phyloP scores from a whole-genome alignment of 64 coral and sea anemone species.

The Cladopsammia gracilis region DNA sequence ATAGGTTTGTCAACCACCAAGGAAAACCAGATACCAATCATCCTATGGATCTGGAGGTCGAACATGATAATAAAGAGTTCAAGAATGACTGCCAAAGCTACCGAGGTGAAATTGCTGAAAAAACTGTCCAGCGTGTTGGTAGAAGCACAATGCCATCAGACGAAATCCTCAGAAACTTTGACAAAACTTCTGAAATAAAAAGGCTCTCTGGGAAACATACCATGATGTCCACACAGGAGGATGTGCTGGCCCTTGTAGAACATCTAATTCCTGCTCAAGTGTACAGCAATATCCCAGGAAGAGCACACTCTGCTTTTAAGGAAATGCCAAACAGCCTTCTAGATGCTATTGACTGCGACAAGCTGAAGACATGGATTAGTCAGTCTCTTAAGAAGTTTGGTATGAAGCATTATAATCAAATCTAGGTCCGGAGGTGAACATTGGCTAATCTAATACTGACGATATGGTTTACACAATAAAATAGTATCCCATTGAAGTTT shows the following conservation, averaged over 20 bases:
- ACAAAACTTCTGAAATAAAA: constrained; percentile 28
- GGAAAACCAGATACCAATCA: constrained; percentile 49
- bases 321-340: constrained; percentile 44
- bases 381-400: constrained; percentile 45
- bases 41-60: constrained; percentile 68
- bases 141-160: neutral
- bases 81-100: constrained; percentile 78
- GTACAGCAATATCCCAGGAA: constrained; percentile 48
- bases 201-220: constrained; percentile 70
- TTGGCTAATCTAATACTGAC: too few species aligned
- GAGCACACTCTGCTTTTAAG: constrained; percentile 44
- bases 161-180: constrained; percentile 30
- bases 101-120: constrained; percentile 72
- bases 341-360: neutral
- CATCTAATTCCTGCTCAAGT: constrained; percentile 28
- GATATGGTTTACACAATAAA: too few species aligned
- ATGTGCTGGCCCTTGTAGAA: constrained; percentile 43
- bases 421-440: neutral
- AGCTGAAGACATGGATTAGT: constrained; percentile 69
- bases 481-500: neutral
- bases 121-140: constrained; percentile 45
- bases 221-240: constrained; percentile 52
- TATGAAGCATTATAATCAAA: constrained; percentile 66
- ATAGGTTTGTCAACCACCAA: constrained; percentile 72
- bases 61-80: constrained; percentile 78